Evolutionary conservation across 1,140 invertebrate genomes (phyloP).

Genomic region (Octopus sinensis): DNA sequence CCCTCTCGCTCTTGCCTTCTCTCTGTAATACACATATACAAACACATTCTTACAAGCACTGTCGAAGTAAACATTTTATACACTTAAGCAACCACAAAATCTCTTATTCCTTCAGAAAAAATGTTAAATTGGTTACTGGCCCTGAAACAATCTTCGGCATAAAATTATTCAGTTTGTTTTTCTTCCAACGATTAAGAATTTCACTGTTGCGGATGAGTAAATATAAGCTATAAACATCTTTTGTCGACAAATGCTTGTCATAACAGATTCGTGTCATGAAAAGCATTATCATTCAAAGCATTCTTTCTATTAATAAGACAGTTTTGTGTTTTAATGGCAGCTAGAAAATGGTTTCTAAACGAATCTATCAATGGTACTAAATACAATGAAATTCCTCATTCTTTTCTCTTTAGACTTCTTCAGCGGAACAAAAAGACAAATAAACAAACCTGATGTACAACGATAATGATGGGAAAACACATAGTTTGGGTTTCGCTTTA

Average conservation of each 20-base stretch:
- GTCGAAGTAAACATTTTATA: background rate
- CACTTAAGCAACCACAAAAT: background rate
- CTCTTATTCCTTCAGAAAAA: background rate
- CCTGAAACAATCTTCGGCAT: background rate
- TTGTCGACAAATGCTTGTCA: background rate
- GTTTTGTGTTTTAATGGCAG: no score
- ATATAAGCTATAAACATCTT: background rate
- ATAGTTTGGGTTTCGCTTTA: no score
- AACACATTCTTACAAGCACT: constrained; percentile 5
- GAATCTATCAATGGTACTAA: no score
- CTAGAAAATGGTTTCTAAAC: no score
- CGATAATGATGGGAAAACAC: no score
- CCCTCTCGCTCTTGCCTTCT: background rate
- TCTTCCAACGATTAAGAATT: background rate
- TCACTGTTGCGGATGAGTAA: background rate
- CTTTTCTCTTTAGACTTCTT: no score
- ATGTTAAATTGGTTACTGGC: background rate
- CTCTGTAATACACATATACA: constrained; percentile 24
- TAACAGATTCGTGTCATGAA: no score
- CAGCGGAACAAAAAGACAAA: no score
- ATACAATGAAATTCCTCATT: no score
- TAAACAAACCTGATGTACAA: no score
- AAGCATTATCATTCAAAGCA: no score
- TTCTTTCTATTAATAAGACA: no score
- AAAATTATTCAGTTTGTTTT: background rate